phyloP scores from a whole-genome alignment of 2,888 invertebrate species.

The Nymphalis urticae region DNA sequence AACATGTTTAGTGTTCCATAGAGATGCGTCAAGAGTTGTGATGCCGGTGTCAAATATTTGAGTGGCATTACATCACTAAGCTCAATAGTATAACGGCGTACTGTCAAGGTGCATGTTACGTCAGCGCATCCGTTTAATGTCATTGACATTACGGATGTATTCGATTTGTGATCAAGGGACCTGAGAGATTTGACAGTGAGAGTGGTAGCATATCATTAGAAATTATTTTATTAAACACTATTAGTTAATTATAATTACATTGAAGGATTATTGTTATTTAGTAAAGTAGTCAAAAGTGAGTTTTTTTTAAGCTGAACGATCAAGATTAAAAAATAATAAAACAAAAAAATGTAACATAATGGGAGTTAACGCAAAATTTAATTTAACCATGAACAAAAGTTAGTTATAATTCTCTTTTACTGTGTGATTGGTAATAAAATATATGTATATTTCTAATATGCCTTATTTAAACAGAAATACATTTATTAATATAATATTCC shows the following conservation, averaged over 20 bases:
- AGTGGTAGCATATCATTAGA: slow-evolving; percentile 39
- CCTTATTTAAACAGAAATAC: no score
- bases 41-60: slow-evolving; percentile 42
- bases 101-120: slow-evolving; percentile 76
- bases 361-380: no score
- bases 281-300: no score
- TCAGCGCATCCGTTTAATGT: slow-evolving; percentile 72
- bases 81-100: slow-evolving; percentile 58
- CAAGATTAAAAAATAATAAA: no score
- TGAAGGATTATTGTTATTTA: background rate
- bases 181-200: slow-evolving; percentile 57
- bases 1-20: slow-evolving; percentile 19
- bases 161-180: slow-evolving; percentile 51
- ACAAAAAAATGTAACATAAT: no score
- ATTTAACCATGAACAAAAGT: no score
- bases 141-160: slow-evolving; percentile 75
- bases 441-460: no score
- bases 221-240: slow-evolving; percentile 20
- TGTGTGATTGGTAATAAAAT: no score
- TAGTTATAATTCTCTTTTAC: no score
- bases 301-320: no score
- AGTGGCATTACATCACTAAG: slow-evolving; percentile 55
- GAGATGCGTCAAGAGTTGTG: slow-evolving; percentile 41
- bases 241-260: background rate
- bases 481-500: no score